Percentiles rank a stretch among this genome's conserved stretches.
phyloP scores from a whole-genome alignment of 2,113 vertebrate species.

The Colaptes auratus region DNA sequence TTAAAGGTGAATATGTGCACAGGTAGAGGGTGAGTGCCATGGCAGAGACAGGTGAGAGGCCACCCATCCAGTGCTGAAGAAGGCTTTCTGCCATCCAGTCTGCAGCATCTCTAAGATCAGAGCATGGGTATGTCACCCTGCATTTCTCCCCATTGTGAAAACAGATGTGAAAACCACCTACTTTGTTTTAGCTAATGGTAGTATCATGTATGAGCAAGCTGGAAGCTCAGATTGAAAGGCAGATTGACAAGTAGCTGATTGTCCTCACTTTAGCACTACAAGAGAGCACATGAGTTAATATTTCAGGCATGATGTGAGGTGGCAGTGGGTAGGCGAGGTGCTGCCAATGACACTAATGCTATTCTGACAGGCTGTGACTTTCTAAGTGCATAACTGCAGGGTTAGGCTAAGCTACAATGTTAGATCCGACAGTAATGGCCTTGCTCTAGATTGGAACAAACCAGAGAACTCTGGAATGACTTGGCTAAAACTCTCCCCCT shows the following conservation, averaged over 20 bases:
- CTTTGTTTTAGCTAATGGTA: constrained; percentile 27
- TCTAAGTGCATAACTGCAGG: not conserved
- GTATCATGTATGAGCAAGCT: not conserved
- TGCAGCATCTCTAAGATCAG: not conserved
- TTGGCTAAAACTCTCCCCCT: not conserved
- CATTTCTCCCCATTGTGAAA: not conserved
- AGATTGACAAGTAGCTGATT: constrained; percentile 38
- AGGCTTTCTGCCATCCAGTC: not conserved
- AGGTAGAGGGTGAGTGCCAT: not conserved
- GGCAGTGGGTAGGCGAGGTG: constrained; percentile 6
- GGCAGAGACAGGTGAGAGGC: not conserved
- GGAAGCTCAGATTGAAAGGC: not conserved
- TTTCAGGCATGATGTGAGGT: not conserved
- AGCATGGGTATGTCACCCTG: not conserved
- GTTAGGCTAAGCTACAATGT: not conserved
- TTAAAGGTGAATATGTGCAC: rapidly evolving
- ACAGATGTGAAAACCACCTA: not conserved
- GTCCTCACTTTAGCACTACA: not conserved
- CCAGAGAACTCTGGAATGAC: not conserved
- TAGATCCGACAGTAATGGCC: not conserved
- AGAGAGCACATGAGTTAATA: constrained; percentile 16
- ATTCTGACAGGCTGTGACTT: constrained; percentile 41
- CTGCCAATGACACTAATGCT: constrained; percentile 21
- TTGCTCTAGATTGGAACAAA: not conserved
- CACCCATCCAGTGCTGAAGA: not conserved